Evolutionary conservation across 2,888 invertebrate genomes (phyloP).

Genomic region (Acleris laterana): DNA sequence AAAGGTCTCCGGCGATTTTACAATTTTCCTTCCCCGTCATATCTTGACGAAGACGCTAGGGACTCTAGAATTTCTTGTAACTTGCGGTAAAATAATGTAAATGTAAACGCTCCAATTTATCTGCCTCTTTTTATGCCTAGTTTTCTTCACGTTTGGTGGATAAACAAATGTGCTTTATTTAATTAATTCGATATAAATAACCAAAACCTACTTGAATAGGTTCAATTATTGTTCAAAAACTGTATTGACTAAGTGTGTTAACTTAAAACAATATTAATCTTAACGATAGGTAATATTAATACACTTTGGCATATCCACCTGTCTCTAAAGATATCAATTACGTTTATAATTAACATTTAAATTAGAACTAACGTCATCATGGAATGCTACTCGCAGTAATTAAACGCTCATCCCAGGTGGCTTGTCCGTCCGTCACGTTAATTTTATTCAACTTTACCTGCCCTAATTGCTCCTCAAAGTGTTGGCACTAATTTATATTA

Average conservation of each 20-base stretch:
- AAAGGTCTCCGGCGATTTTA: slow-evolving; percentile 9
- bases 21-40: slow-evolving; percentile 9
- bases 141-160: no score
- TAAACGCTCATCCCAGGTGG: not conserved
- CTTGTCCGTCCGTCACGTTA: slow-evolving; percentile 3
- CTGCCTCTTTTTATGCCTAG: not conserved
- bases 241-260: no score
- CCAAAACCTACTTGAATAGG: no score
- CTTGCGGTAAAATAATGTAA: not conserved
- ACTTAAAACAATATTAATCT: no score
- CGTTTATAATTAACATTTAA: no score
- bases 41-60: slow-evolving; percentile 19
- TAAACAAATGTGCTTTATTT: no score
- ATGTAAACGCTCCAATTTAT: not conserved
- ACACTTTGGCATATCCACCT: no score
- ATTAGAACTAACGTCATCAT: no score
- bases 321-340: no score
- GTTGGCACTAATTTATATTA: slow-evolving; percentile 34
- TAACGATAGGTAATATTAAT: no score
- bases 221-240: no score
- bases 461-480: slow-evolving; percentile 21
- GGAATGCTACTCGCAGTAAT: not conserved
- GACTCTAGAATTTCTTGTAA: not conserved
- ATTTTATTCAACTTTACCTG: slow-evolving; percentile 22
- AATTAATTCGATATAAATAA: no score